These are phyloP conservation scores for Vultur gryphus DNA, from an alignment of 2,797 vertebrate genomes.

Conservation along the genomic window DNA sequence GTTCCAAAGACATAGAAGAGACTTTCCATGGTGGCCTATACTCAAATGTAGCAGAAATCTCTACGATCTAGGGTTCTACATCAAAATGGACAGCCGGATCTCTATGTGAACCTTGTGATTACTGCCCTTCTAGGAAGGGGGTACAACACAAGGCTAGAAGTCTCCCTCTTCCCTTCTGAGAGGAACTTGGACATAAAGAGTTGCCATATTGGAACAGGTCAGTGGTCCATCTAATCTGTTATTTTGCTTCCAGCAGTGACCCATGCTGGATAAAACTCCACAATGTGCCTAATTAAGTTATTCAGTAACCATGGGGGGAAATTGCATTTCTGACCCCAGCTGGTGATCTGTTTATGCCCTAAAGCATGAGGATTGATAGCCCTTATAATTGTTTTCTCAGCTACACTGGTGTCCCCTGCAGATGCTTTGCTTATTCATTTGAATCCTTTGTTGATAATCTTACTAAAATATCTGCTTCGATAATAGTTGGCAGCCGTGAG, in stretches of 20 bases:
- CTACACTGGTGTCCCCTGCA: slow-evolving; percentile 9
- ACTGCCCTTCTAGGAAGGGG: not conserved
- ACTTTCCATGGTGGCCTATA: not conserved
- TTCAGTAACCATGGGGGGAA: slow-evolving; percentile 13
- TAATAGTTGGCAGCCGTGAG: slow-evolving; percentile 20
- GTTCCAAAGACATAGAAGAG: not conserved
- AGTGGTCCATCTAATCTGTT: not conserved
- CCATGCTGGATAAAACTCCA: not conserved
- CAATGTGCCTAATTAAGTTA: slow-evolving; percentile 62
- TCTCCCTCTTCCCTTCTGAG: not conserved
- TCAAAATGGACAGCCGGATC: not conserved
- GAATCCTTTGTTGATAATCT: slow-evolving; percentile 50
- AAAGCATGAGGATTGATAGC: slow-evolving; percentile 62
- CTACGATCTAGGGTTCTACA: not conserved
- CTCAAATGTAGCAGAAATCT: not conserved
- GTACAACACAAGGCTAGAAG: not conserved
- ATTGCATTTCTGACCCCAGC: slow-evolving; percentile 46
- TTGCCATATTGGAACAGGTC: not conserved
- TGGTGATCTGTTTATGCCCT: slow-evolving; percentile 64
- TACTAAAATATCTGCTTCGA: slow-evolving; percentile 22
- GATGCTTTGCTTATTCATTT: slow-evolving; percentile 51
- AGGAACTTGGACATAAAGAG: not conserved
- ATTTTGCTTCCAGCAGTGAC: not conserved
- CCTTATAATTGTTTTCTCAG: slow-evolving; percentile 61
- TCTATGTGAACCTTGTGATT: not conserved